phyloP scores from a whole-genome alignment of 2,113 vertebrate genomes.

The Acanthisitta chloris region DNA sequence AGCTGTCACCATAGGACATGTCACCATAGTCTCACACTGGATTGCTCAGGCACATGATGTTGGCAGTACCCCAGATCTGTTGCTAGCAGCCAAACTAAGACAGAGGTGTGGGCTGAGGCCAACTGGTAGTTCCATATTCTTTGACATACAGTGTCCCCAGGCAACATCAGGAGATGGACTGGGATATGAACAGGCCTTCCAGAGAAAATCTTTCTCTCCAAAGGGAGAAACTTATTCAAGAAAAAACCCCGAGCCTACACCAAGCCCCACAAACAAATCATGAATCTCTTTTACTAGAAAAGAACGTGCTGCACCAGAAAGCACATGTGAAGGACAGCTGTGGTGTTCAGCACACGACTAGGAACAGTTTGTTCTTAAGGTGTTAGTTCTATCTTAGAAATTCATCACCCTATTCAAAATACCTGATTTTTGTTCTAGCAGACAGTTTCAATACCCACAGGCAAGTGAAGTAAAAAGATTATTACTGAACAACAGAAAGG shows the following conservation, averaged over 20 bases:
- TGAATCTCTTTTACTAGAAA: neutral
- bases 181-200: neutral
- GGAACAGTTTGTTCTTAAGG: neutral
- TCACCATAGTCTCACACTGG: neutral
- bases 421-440: neutral
- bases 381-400: neutral
- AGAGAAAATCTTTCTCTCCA: neutral
- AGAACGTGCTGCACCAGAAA: neutral
- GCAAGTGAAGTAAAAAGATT: neutral
- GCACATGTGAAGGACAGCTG: neutral
- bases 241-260: neutral
- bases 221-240: neutral
- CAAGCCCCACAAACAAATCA: neutral
- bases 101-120: neutral
- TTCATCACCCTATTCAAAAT: neutral
- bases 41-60: neutral
- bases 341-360: neutral
- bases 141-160: neutral
- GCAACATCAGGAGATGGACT: neutral
- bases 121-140: neutral
- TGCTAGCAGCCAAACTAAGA: neutral
- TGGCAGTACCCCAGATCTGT: neutral
- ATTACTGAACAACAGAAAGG: constrained; percentile 19
- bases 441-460: neutral
- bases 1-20: neutral